Percentiles rank a stretch among this genome's conserved stretches.
These are phyloP conservation scores for Melanotaenia pygmaea DNA, from an alignment of 2,797 vertebrate species.

Conservation along the genomic window DNA sequence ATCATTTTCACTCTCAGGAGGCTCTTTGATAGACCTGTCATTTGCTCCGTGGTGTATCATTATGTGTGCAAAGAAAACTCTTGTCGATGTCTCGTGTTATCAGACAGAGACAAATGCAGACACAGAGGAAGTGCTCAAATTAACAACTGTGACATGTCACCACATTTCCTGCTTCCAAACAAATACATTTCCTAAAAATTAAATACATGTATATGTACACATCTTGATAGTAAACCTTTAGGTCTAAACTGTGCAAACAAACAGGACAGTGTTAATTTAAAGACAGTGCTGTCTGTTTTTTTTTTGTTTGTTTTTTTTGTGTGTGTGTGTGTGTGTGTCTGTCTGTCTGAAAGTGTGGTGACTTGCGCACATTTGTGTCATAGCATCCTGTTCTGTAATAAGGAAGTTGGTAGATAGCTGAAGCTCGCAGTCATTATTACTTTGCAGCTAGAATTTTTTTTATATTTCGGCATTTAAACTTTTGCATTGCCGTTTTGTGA, in stretches of 20 bases:
- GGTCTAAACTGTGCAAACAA: neutral
- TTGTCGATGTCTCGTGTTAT: neutral
- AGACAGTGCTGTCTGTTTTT: constrained; percentile 25
- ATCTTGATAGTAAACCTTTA: neutral
- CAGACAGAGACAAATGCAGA: constrained; percentile 28
- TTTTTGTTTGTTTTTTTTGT: constrained; percentile 30
- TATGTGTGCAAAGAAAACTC: neutral
- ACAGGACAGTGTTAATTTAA: constrained; percentile 9
- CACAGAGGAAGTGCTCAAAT: constrained; percentile 61
- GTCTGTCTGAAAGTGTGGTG: constrained; percentile 48
- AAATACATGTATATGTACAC: constrained; percentile 16
- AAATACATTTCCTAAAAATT: constrained; percentile 15
- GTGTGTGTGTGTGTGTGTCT: too few species aligned
- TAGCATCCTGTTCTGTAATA: constrained; percentile 90
- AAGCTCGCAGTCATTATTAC: constrained; percentile 35
- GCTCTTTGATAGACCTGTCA: neutral
- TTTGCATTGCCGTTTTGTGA: neutral
- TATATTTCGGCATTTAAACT: constrained; percentile 14
- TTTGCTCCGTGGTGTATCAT: neutral
- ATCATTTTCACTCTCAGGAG: constrained; percentile 2
- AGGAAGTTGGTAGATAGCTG: constrained; percentile 82
- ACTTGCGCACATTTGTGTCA: constrained; percentile 46
- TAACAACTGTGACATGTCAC: constrained; percentile 19
- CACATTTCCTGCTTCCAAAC: constrained; percentile 60
- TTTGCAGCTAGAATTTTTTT: constrained; percentile 1